These are phyloP conservation scores for Eucriotettix oculatus DNA, from an alignment of 2,888 invertebrate species.

Conservation along the genomic window DNA sequence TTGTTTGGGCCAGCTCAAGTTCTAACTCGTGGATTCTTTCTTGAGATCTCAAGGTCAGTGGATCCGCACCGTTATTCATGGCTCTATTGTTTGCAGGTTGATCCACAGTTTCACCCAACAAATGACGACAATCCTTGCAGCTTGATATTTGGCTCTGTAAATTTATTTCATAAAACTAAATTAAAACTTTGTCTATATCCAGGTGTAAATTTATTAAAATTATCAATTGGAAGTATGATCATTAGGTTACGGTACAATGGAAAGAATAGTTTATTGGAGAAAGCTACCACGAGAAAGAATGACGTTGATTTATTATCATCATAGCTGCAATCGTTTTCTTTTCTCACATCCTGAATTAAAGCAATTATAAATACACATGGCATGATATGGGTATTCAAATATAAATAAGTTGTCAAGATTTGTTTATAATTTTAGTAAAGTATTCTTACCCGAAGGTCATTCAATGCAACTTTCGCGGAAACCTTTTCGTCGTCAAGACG, in stretches of 20 bases:
- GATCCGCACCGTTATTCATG: neutral
- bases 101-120: conserved; percentile 1
- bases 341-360: too few relatives aligned
- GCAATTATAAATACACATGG: too few relatives aligned
- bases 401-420: neutral
- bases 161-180: neutral
- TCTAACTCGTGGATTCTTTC: conserved; percentile 77
- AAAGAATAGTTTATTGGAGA: neutral
- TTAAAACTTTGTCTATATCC: too few relatives aligned
- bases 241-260: neutral
- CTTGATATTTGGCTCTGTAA: conserved; percentile 11
- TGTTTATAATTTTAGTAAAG: neutral
- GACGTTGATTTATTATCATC: too few relatives aligned
- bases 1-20: conserved; percentile 89
- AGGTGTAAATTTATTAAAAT: too few relatives aligned
- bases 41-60: conserved; percentile 28
- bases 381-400: too few relatives aligned
- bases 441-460: conserved; percentile 42
- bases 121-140: conserved; percentile 11
- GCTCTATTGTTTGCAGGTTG: neutral
- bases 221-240: neutral
- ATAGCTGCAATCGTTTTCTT: too few relatives aligned
- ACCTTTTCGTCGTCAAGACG: conserved; percentile 68
- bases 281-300: neutral
- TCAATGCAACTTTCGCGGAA: conserved; percentile 40